Evolutionary conservation across 1,140 invertebrate species (phyloP).

Genomic region (Cepaea nemoralis): DNA sequence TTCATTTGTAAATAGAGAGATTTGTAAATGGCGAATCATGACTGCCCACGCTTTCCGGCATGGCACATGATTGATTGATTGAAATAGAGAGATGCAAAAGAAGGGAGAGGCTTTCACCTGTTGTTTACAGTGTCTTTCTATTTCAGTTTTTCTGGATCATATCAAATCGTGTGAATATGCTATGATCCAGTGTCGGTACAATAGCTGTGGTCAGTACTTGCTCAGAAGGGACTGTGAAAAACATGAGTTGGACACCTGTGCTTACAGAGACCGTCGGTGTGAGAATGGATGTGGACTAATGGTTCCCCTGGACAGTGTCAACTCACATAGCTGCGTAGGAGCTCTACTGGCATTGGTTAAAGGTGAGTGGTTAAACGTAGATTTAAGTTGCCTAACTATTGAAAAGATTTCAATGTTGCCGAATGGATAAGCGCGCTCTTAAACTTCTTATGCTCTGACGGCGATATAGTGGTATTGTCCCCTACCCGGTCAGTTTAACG

Average conservation of each 20-base stretch:
- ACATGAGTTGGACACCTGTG: slow-evolving; percentile 51
- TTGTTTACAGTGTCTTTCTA: neutral
- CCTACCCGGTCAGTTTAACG: too few species aligned
- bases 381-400: too few species aligned
- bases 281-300: slow-evolving; percentile 47
- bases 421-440: too few species aligned
- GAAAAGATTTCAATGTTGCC: too few species aligned
- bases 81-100: too few species aligned
- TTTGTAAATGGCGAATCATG: too few species aligned
- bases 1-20: too few species aligned
- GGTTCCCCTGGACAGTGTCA: slow-evolving; percentile 43
- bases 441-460: too few species aligned
- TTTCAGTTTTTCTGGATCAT: slow-evolving; percentile 19
- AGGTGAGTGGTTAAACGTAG: too few species aligned
- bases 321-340: slow-evolving; percentile 49
- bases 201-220: slow-evolving; percentile 43
- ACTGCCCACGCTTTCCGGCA: too few species aligned
- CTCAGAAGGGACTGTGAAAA: slow-evolving; percentile 44
- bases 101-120: neutral
- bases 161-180: neutral
- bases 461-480: too few species aligned
- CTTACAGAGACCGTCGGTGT: slow-evolving; percentile 49
- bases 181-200: slow-evolving; percentile 37
- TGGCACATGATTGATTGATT: too few species aligned
- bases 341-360: slow-evolving; percentile 43